Base-by-base conservation (phyloP, 2,888 invertebrate species). In the Drosophila subsilvestris region DNA sequence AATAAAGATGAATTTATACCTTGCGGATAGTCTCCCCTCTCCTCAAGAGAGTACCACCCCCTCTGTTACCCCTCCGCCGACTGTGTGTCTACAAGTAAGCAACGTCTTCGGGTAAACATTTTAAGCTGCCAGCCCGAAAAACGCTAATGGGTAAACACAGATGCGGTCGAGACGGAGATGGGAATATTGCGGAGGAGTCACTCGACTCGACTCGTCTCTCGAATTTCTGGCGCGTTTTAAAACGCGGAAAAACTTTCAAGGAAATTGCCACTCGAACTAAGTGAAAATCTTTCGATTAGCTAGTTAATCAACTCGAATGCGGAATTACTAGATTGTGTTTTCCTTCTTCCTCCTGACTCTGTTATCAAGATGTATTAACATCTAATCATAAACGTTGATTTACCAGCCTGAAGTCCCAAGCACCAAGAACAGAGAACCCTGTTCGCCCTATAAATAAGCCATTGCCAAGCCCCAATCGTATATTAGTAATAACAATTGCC, bases 71-170 rank as follows among this genome's bases (percentile, higher is more conserved):
- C 37, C 20, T 49, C 18, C 14, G 17, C 8, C n/a, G n/a, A n/a
- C n/a, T n/a, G n/a, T 18, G 14, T 37, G 14, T 25, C 25, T 14
- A 37, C 7, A 37, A 6, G 37, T 37, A n/a, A 37, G n/a, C 12
- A 45, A 63, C 37, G 27, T 55, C 51, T 68, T 43, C 63, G 44
- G 42, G 69, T 69, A 69, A 69, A 69, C 70, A 69, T 69, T 70
- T 70, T 69, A 70, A 69, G 70, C 50, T 43, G 70, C 60, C 79
- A 78, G 74, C 69, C 70, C 62, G 65, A 70, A 70, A 70, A 71
- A 71, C 90, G 89, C 88, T 90, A 90, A 90, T 90, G 90, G 90
- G 89, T 86, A 90, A 90, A 90, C 88, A 90, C 73, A 74, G 67
- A 74, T 75, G 76, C 69, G 80, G 77, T 74, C 69, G 32, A 32